phyloP scores from a whole-genome alignment of 2,797 vertebrate species.

The Okamejei kenojei region DNA sequence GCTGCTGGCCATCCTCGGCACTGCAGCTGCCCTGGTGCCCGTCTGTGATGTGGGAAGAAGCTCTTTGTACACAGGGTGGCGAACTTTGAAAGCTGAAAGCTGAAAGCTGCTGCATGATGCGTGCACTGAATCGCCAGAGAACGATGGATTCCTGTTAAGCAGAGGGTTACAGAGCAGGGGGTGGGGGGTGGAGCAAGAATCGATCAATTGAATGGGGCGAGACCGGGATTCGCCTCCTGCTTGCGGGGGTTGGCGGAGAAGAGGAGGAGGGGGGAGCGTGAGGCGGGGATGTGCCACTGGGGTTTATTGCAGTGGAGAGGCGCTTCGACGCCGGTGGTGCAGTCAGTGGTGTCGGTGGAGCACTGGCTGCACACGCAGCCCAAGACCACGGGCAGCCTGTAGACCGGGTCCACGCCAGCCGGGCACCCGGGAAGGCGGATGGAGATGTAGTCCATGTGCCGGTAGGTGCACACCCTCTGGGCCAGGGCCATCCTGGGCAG shows the following conservation, averaged over 20 bases:
- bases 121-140: neutral
- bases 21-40: neutral
- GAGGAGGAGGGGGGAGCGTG: neutral
- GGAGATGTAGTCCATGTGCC: neutral
- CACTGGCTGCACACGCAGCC: constrained; percentile 15
- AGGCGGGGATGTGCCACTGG: neutral
- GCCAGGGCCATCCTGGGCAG: neutral
- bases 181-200: neutral
- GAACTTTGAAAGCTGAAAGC: too few relatives aligned
- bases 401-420: neutral
- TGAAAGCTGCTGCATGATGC: neutral
- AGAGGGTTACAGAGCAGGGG: neutral
- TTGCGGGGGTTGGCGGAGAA: neutral
- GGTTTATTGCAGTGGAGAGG: neutral
- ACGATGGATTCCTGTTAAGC: neutral
- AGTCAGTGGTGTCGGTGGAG: neutral
- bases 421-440: constrained; percentile 15
- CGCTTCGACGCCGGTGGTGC: neutral
- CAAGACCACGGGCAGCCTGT: neutral
- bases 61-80: neutral
- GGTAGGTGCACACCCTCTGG: constrained; percentile 23
- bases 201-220: neutral
- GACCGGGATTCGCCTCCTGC: neutral
- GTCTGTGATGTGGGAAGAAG: neutral
- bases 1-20: neutral